A percentile compares a stretch with the other conserved stretches of the same genome.
Evolutionary conservation across 2,888 invertebrate genomes (phyloP).

Genomic region (Mechanitis mazaeus): DNA sequence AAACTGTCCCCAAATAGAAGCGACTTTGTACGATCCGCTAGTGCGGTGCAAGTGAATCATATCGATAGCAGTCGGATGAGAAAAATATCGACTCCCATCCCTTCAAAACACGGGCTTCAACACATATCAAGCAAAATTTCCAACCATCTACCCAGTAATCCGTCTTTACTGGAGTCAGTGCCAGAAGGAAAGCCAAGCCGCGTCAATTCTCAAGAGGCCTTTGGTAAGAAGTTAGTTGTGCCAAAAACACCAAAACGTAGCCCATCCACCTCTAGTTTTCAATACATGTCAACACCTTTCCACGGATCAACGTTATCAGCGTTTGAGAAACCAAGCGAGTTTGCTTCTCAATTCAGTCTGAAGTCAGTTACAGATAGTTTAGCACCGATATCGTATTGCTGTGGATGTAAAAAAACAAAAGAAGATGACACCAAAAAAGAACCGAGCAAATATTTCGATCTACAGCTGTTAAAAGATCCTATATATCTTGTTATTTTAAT

Average conservation of each 20-base stretch:
- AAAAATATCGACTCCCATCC: conserved; percentile 57
- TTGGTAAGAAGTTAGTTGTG: conserved; percentile 56
- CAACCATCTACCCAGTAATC: conserved; percentile 80
- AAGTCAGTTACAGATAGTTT: conserved; percentile 80
- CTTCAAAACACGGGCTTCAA: conserved; percentile 69
- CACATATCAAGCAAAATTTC: conserved; percentile 76
- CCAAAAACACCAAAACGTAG: conserved; percentile 79
- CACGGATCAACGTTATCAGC: conserved; percentile 89
- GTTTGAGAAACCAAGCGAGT: conserved; percentile 85
- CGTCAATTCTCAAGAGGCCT: conserved; percentile 57
- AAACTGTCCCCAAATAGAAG: conserved; percentile 35
- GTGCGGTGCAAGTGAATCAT: conserved; percentile 81
- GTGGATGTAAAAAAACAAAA: conserved; percentile 52
- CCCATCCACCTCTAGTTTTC: conserved; percentile 88
- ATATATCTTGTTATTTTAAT: conserved; percentile 88
- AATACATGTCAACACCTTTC: conserved; percentile 90
- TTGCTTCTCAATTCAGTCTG: conserved; percentile 86
- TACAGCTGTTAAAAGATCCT: conserved; percentile 84
- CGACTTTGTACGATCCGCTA: conserved; percentile 80
- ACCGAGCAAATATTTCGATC: conserved; percentile 83
- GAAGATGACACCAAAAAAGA: conserved; percentile 56
- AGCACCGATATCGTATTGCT: conserved; percentile 62
- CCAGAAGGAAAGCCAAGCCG: conserved; percentile 77
- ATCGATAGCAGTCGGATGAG: conserved; percentile 49
- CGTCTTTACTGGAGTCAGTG: conserved; percentile 80